Evolutionary conservation across 2,797 vertebrate species (phyloP).

Genomic region (Phrynocephalus vlangalii): DNA sequence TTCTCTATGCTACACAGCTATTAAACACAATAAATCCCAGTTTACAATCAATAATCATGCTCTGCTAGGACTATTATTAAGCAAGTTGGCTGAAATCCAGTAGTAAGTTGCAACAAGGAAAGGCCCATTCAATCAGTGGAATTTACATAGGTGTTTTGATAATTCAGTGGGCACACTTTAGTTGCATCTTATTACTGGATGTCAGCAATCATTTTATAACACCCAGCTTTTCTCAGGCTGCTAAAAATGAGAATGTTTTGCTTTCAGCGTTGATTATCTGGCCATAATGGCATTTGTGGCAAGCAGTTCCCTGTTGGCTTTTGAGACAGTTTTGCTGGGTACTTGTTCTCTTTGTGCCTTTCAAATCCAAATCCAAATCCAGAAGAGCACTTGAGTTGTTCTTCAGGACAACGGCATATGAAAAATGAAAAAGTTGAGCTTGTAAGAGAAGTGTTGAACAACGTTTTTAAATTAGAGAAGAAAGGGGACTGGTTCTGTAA

Average conservation of each 20-base stretch:
- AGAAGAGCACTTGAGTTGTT: background rate
- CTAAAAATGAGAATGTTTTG: background rate
- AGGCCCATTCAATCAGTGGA: no score
- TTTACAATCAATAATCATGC: background rate
- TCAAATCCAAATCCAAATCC: slow-evolving; percentile 9
- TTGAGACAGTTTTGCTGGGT: background rate
- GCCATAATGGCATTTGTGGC: background rate
- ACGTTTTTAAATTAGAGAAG: background rate
- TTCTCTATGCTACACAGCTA: no score
- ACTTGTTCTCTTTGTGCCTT: background rate
- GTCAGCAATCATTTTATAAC: background rate
- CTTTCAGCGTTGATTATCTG: background rate
- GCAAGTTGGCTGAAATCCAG: background rate
- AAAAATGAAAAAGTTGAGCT: background rate
- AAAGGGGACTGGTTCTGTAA: no score
- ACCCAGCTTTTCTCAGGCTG: background rate
- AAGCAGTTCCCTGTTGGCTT: background rate
- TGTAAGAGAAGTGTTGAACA: background rate
- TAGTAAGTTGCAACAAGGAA: no score
- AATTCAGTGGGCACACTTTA: no score
- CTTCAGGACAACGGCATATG: background rate
- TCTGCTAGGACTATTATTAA: background rate
- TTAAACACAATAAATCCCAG: background rate
- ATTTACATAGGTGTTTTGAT: no score
- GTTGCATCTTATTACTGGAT: no score